A percentile compares a stretch with the other conserved stretches of the same genome.
Evolutionary conservation across 2,113 vertebrate species (phyloP).

Genomic region (Prinia subflava): DNA sequence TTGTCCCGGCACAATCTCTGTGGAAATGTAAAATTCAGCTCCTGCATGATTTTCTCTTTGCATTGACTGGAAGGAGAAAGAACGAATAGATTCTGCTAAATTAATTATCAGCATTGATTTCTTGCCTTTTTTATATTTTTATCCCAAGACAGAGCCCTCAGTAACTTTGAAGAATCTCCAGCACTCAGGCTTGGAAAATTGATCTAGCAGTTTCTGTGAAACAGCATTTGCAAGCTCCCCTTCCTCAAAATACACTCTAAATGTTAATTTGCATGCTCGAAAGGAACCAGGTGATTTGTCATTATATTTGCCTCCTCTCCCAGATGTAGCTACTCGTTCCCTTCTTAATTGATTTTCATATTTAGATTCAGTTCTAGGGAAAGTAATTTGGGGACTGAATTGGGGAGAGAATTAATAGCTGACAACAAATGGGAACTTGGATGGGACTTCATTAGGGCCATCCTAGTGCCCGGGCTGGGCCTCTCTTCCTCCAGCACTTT

Average conservation of each 20-base stretch:
- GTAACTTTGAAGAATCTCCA: constrained; percentile 21
- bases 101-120: constrained; percentile 60
- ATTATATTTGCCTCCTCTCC: not conserved
- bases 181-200: constrained; percentile 8
- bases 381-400: constrained; percentile 11
- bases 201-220: constrained; percentile 15
- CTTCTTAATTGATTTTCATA: constrained; percentile 50
- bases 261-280: not conserved
- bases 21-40: constrained; percentile 21
- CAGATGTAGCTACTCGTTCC: not conserved
- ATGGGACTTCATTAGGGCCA: not conserved
- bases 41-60: not conserved
- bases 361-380: constrained; percentile 9
- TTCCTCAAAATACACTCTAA: not conserved
- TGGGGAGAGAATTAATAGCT: not conserved
- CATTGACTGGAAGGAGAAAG: not conserved
- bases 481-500: not conserved
- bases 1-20: constrained; percentile 43
- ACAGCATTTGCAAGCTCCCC: not conserved
- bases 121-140: constrained; percentile 49
- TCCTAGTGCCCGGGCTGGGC: not conserved
- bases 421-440: not conserved
- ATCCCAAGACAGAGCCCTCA: not conserved
- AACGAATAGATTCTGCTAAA: constrained; percentile 5
- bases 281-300: not conserved